Evolutionary conservation across 1,140 invertebrate genomes (phyloP).

Genomic region (Bemisia tabaci): DNA sequence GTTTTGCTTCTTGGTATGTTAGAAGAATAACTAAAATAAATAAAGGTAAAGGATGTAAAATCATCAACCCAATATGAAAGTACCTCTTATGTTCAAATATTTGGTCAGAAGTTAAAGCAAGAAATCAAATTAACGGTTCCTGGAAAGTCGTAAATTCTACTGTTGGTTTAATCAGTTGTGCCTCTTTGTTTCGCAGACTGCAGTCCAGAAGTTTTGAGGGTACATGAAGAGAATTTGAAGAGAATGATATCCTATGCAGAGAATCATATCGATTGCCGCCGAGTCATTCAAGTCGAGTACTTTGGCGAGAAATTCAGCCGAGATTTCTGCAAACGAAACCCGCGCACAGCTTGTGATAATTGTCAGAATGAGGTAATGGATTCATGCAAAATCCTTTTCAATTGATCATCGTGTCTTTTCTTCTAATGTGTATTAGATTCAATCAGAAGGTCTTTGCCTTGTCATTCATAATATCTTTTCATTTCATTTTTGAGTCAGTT

Average conservation of each 20-base stretch:
- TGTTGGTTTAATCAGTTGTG: no score
- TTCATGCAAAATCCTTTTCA: no score
- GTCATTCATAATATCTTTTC: no score
- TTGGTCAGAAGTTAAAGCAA: no score
- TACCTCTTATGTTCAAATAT: neutral
- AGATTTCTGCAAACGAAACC: conserved; percentile 41
- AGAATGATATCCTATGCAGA: conserved; percentile 85
- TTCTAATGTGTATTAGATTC: no score
- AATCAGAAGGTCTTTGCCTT: no score
- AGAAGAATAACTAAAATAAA: conserved; percentile 6
- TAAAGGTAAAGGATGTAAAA: neutral
- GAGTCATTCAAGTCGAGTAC: conserved; percentile 78
- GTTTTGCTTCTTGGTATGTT: no score
- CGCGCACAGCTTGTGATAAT: conserved; percentile 70
- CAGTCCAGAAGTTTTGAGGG: conserved; percentile 34
- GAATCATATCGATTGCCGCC: conserved; percentile 77
- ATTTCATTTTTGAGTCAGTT: no score
- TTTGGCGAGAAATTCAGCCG: conserved; percentile 80
- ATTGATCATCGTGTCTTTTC: no score
- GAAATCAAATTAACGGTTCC: no score
- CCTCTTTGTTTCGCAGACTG: neutral
- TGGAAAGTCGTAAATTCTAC: no score
- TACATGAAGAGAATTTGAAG: conserved; percentile 74
- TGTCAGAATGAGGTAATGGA: conserved; percentile 58
- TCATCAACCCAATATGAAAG: conserved; percentile 1